Evolutionary conservation across 2,888 invertebrate species (phyloP).

Genomic region (Operophtera brumata): DNA sequence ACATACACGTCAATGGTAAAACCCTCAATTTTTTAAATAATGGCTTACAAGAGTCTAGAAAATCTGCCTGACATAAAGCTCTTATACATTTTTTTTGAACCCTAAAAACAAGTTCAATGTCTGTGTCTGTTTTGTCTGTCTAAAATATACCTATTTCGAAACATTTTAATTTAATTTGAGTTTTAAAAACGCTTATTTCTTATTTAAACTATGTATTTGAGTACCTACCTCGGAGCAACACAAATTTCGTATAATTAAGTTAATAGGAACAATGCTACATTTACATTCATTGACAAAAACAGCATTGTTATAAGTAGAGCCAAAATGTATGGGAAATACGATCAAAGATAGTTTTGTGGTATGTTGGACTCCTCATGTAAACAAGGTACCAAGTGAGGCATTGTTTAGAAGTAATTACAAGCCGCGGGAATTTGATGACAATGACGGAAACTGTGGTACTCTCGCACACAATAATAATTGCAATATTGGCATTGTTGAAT

Average conservation of each 20-base stretch:
- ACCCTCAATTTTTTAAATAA: too few species aligned
- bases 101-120: too few species aligned
- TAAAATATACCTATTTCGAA: too few species aligned
- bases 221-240: too few species aligned
- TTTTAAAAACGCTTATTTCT: neutral
- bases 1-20: too few species aligned
- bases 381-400: constrained; percentile 27
- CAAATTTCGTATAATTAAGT: neutral
- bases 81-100: too few species aligned
- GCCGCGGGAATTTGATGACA: constrained; percentile 7
- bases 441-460: neutral
- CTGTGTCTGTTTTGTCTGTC: too few species aligned
- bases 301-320: constrained; percentile 27
- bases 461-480: too few species aligned
- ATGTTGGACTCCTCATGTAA: constrained; percentile 26
- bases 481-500: neutral
- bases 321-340: constrained; percentile 44
- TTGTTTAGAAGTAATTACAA: constrained; percentile 29
- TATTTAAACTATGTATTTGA: neutral
- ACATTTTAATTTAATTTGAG: too few species aligned
- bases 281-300: constrained; percentile 7
- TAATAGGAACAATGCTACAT: neutral
- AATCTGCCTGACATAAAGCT: too few species aligned
- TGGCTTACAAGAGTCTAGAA: too few species aligned
- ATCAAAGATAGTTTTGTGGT: constrained; percentile 41